These are phyloP conservation scores for Brachirus orientalis DNA, from an alignment of 2,113 vertebrate genomes.

Conservation along the genomic window DNA sequence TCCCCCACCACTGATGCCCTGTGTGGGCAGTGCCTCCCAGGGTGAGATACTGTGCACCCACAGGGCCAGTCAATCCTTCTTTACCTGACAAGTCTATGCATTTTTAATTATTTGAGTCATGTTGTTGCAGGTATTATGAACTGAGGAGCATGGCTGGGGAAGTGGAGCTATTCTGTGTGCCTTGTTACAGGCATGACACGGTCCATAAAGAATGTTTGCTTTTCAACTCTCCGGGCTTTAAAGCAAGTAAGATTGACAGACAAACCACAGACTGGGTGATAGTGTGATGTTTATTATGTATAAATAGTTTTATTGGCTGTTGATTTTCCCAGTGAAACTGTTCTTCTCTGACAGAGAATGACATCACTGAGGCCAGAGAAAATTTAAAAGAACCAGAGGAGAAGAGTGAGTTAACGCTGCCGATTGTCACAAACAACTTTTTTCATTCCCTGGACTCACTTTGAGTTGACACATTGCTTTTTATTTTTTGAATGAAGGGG, in stretches of 20 bases:
- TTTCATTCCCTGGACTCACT: neutral
- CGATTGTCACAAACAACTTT: neutral
- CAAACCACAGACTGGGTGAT: neutral
- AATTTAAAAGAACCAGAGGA: slow-evolving; percentile 17
- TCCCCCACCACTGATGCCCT: slow-evolving; percentile 32
- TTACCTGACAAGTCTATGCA: neutral
- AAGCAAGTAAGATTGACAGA: slow-evolving; percentile 33
- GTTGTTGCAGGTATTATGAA: slow-evolving; percentile 65
- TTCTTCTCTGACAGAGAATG: slow-evolving; percentile 36
- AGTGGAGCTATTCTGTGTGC: slow-evolving; percentile 61
- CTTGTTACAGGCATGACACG: slow-evolving; percentile 43
- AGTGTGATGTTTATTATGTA: slow-evolving; percentile 1
- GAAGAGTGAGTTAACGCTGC: slow-evolving; percentile 42
- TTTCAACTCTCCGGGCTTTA: slow-evolving; percentile 10
- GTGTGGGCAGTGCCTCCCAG: slow-evolving; percentile 59
- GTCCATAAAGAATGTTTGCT: slow-evolving; percentile 59
- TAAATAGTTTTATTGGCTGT: slow-evolving; percentile 2
- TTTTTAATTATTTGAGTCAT: neutral
- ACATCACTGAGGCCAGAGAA: neutral
- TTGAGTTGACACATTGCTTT: slow-evolving; percentile 2
- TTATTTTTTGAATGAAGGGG: slow-evolving; percentile 19
- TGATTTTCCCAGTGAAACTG: neutral
- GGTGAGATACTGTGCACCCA: slow-evolving; percentile 14
- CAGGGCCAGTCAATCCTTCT: neutral
- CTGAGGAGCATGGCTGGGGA: slow-evolving; percentile 61